These are phyloP conservation scores for Colius striatus DNA, from an alignment of 2,113 vertebrate genomes.

Conservation along the genomic window DNA sequence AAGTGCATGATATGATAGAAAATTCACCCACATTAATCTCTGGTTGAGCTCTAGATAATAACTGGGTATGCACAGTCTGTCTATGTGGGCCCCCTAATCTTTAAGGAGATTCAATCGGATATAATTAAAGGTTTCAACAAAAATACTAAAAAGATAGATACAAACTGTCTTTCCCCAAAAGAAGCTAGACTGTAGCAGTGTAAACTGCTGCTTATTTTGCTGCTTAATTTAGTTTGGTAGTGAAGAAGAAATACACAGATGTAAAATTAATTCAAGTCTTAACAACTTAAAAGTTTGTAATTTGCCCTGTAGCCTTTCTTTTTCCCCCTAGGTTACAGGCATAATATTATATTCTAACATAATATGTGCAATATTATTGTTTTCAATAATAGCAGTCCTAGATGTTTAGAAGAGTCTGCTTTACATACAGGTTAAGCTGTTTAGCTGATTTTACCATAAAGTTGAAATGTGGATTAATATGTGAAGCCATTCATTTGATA, in stretches of 20 bases:
- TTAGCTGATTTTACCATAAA: neutral
- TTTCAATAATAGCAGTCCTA: neutral
- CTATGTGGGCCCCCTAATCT: slow-evolving; percentile 55
- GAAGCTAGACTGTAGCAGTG: neutral
- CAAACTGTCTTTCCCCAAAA: slow-evolving; percentile 26
- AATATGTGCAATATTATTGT: neutral
- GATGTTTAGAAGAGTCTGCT: neutral
- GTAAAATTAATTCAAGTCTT: neutral
- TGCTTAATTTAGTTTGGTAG: neutral
- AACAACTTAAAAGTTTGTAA: neutral
- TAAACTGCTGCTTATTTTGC: slow-evolving; percentile 21
- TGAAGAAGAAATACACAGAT: neutral
- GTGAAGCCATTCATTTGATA: neutral
- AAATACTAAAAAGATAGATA: slow-evolving; percentile 56
- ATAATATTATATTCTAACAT: neutral
- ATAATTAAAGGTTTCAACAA: slow-evolving; percentile 63
- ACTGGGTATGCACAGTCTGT: slow-evolving; percentile 30
- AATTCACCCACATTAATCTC: slow-evolving; percentile 49
- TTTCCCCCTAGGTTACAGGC: neutral
- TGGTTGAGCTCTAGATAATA: slow-evolving; percentile 53
- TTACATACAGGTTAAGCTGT: neutral
- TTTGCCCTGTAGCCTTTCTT: neutral
- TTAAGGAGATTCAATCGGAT: slow-evolving; percentile 50
- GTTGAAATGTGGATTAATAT: neutral
- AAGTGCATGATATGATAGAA: slow-evolving; percentile 42